Evolutionary conservation across 2,888 invertebrate species (phyloP).

Genomic region (Schrankia costaestrigalis): DNA sequence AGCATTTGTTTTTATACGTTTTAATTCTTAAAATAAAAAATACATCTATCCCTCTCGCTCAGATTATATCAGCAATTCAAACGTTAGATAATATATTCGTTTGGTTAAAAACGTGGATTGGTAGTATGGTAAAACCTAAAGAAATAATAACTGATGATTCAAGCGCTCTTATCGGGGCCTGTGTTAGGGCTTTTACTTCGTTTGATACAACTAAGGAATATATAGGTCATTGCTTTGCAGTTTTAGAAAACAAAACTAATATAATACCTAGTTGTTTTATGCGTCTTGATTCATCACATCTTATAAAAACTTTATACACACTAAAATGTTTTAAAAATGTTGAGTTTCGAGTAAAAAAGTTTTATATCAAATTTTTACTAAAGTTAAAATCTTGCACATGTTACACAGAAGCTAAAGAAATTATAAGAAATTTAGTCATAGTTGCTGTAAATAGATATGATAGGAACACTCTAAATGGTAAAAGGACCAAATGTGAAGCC

Average conservation of each 20-base stretch:
- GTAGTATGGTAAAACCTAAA: slow-evolving; percentile 3
- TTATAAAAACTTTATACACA: slow-evolving; percentile 9
- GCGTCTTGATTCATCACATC: slow-evolving; percentile 12
- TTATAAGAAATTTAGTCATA: slow-evolving; percentile 8
- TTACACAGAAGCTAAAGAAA: slow-evolving; percentile 4
- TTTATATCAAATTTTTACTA: slow-evolving; percentile 7
- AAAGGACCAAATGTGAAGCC: slow-evolving; percentile 10
- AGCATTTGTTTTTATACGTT: slow-evolving; percentile 13
- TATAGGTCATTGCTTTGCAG: slow-evolving; percentile 5
- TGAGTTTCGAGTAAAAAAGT: slow-evolving; percentile 8
- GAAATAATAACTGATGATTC: slow-evolving; percentile 11
- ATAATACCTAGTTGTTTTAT: slow-evolving; percentile 5
- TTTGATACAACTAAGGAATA: slow-evolving; percentile 7
- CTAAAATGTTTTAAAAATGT: slow-evolving; percentile 9
- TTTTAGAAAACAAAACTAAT: slow-evolving; percentile 1
- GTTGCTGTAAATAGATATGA: slow-evolving; percentile 10
- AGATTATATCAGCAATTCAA: slow-evolving; percentile 11
- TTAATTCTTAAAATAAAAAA: slow-evolving; percentile 2
- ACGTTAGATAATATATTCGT: slow-evolving; percentile 5
- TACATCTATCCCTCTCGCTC: background rate
- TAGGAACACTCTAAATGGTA: slow-evolving; percentile 3
- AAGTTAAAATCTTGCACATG: slow-evolving; percentile 6
- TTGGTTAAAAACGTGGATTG: slow-evolving; percentile 9
- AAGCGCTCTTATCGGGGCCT: slow-evolving; percentile 11
- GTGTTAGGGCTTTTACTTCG: slow-evolving; percentile 8